A percentile compares a stretch with the other conserved stretches of the same genome.
phyloP scores from a whole-genome alignment of 2,113 vertebrate genomes.

The Solea solea region DNA sequence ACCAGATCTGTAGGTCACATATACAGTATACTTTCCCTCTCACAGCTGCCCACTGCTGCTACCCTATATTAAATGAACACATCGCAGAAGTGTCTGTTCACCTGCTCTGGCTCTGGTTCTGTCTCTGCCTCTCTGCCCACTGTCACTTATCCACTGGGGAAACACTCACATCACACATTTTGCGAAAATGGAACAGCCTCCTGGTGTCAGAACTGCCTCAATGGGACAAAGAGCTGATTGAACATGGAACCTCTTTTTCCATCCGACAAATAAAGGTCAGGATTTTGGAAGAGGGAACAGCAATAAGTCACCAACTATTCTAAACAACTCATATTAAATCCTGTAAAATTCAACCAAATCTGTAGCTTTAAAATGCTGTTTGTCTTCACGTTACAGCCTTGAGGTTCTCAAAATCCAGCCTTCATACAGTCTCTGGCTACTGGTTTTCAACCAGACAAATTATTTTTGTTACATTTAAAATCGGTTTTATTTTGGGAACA shows the following conservation, averaged over 20 bases:
- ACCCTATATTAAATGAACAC: constrained; percentile 1
- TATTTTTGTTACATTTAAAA: background rate
- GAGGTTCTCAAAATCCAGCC: background rate
- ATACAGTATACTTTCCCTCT: background rate
- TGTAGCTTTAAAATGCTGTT: background rate
- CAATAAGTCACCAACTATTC: background rate
- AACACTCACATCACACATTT: constrained; percentile 45
- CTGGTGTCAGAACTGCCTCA: background rate
- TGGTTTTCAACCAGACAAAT: background rate
- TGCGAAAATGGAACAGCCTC: constrained; percentile 46
- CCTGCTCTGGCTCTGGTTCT: constrained; percentile 11
- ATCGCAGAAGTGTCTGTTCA: constrained; percentile 3
- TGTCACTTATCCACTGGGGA: constrained; percentile 14
- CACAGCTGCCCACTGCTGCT: constrained; percentile 37
- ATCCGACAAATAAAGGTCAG: constrained; percentile 15
- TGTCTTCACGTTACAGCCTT: too few species aligned
- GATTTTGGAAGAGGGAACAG: background rate
- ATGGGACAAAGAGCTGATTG: constrained; percentile 15
- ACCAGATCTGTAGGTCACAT: too few species aligned
- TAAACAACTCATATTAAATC: background rate
- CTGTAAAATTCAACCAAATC: background rate
- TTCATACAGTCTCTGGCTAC: background rate
- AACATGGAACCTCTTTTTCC: constrained; percentile 27
- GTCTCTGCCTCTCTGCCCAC: constrained; percentile 7
- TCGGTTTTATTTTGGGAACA: background rate